Percentiles rank a stretch among this genome's conserved stretches.
Conservation (phyloP, 2,797 vertebrate species). For the Lerista edwardsae region DNA sequence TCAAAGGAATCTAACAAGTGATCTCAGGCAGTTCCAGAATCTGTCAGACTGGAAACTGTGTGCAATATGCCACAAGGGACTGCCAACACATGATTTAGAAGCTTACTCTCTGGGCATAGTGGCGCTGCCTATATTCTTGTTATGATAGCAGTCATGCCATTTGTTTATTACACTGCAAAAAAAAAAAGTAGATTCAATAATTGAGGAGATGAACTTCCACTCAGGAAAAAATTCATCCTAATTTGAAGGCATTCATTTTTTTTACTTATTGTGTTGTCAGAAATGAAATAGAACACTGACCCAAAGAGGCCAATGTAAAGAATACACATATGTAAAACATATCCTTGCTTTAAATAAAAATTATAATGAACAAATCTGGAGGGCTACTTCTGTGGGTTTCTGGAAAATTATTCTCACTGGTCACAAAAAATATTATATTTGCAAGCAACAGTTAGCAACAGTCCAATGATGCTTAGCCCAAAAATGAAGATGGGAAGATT, state of each 20-base stretch:
- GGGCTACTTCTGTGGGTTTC: constrained; percentile 6
- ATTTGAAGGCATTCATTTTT: neutral
- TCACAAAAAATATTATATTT: constrained; percentile 35
- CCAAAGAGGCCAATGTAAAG: constrained; percentile 17
- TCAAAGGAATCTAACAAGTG: constrained; percentile 55
- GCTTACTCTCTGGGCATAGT: constrained; percentile 32
- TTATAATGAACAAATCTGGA: constrained; percentile 1
- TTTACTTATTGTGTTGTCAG: constrained; percentile 17
- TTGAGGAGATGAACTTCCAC: constrained; percentile 29
- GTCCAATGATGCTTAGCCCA: neutral
- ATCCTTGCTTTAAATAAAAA: constrained; percentile 43
- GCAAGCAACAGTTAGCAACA: constrained; percentile 5
- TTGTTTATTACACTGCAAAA: constrained; percentile 35
- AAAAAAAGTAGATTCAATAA: constrained; percentile 54
- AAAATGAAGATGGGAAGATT: neutral
- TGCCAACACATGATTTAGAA: neutral
- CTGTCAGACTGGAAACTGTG: constrained; percentile 10
- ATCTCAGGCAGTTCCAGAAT: constrained; percentile 38
- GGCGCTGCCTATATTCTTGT: constrained; percentile 25
- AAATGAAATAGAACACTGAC: constrained; percentile 13
- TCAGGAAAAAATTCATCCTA: constrained; percentile 18
- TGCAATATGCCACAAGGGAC: neutral
- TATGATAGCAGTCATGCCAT: constrained; percentile 13
- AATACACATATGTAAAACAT: neutral
- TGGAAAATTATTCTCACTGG: constrained; percentile 19